Evolutionary conservation across 2,888 invertebrate species (phyloP), one percentile per base, ranked within the genome.

Genomic region (Syrphus vitripennis): DNA sequence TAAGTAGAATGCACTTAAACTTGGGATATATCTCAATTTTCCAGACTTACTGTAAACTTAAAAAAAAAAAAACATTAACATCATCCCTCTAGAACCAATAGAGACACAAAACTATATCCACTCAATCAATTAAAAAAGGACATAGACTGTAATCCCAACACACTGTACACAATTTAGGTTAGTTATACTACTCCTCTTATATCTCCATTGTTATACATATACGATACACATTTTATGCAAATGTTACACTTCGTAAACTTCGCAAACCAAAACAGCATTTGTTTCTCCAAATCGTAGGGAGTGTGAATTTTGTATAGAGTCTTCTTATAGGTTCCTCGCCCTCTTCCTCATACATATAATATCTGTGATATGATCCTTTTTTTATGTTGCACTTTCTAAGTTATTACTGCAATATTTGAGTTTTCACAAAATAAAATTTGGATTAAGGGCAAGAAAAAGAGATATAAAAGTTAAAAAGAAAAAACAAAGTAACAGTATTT

Each of bases 201-300:
- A 77, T 37, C 21, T 31, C 21, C 61, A 57, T n/a, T 12, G 57
- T 40, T 37, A 67, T 48, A 71, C 57, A 48, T 37, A 67, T 48
- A 71, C 57, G 57, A 67, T 79, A 72, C 65, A 74, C 79, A 79
- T 63, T 69, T 63, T 75, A 79, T 75, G 75, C 42, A 83, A 83
- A 83, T 79, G 83, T 74, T 69, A 75, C 83, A 75, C 79, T 74
- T 79, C 55, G 48, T 12, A 79, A 83, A 79, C 70, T 83, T 83
- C 70, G 12, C 9, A 31, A 7, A 61, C 78, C 50, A 63, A 77
- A 65, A n/a, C n/a, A 80, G 50, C 65, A 75, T 61, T 75, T 74
- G 79, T 63, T 61, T 70, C 70, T 31, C 55, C 40, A 37, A 63
- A 45, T 59, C 10, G 50, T 5, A 42, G 1, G 59, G 24, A 42